Conservation (phyloP, 2,113 vertebrate species). For the Tyrannus savana region DNA sequence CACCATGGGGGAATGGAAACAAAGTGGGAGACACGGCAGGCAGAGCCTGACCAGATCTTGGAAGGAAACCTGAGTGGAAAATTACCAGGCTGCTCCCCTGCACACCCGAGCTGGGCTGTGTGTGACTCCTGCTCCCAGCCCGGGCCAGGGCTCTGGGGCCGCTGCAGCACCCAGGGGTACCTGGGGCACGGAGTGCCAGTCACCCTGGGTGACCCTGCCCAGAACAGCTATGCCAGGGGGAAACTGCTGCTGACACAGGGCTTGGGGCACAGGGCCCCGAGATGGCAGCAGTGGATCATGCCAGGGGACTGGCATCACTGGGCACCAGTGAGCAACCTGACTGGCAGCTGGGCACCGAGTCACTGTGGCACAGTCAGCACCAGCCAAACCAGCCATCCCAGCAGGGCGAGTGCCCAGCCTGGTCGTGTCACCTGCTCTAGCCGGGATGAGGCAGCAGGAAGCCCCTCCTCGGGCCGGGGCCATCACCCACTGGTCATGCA, state of each 20-base stretch:
- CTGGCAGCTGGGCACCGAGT: not conserved
- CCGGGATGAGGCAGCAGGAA: not conserved
- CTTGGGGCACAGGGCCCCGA: not conserved
- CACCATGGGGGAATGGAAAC: not conserved
- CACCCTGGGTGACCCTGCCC: not conserved
- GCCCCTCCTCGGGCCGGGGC: not conserved
- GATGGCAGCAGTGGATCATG: not conserved
- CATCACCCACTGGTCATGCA: not conserved
- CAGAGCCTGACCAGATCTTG: constrained; percentile 13
- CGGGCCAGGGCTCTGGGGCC: not conserved
- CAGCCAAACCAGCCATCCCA: not conserved
- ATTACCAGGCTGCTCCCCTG: constrained; percentile 47
- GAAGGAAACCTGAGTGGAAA: constrained; percentile 60
- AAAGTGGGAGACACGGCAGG: not conserved
- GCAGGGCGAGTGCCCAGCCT: not conserved
- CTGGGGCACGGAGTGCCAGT: not conserved
- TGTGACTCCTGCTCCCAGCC: not conserved
- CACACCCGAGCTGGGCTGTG: rapidly evolving
- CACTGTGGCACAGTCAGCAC: not conserved
- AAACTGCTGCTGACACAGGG: not conserved
- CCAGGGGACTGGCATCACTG: not conserved
- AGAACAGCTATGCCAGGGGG: not conserved
- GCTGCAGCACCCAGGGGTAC: not conserved
- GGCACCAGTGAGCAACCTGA: not conserved
- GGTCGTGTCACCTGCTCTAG: not conserved